These are phyloP conservation scores for Diadema setosum DNA, from an alignment of 35 echinoderm and acorn worm genomes.

Conservation along the genomic window DNA sequence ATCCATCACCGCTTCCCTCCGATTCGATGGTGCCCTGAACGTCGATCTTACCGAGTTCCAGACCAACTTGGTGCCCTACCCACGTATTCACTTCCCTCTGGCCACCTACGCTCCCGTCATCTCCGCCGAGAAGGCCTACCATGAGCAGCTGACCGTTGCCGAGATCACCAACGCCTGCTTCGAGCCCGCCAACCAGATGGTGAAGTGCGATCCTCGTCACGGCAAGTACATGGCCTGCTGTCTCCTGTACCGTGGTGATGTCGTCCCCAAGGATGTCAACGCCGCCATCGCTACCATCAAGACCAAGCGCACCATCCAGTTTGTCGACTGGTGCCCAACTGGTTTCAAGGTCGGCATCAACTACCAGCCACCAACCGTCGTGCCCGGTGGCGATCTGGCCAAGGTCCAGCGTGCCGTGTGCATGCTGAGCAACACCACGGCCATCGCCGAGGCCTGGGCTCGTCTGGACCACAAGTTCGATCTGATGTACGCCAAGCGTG, in stretches of 20 bases:
- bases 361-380: no score
- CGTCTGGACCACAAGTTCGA: conserved; percentile 89
- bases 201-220: conserved; percentile 55
- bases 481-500: conserved; percentile 87
- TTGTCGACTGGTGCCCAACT: conserved; percentile 78
- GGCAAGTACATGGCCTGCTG: conserved; percentile 68
- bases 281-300: conserved; percentile 56
- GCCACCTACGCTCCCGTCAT: conserved; percentile 52
- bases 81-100: conserved; percentile 85
- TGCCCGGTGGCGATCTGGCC: no score
- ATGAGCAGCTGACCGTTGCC: conserved; percentile 45
- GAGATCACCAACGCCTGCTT: conserved; percentile 47
- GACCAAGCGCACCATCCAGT: conserved; percentile 71
- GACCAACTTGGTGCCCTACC: conserved; percentile 87
- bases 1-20: conserved; percentile 62
- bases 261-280: conserved; percentile 58
- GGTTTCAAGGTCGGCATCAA: conserved; percentile 75
- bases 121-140: conserved; percentile 46
- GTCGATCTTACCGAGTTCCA: conserved; percentile 69
- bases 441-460: conserved; percentile 84
- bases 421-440: conserved; percentile 86
- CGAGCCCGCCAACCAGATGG: conserved; percentile 47
- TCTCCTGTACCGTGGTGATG: conserved; percentile 56
- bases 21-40: conserved; percentile 39
- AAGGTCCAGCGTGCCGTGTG: no score